These are phyloP conservation scores for Melanotaenia pygmaea DNA, from an alignment of 2,797 vertebrate genomes.

Conservation along the genomic window DNA sequence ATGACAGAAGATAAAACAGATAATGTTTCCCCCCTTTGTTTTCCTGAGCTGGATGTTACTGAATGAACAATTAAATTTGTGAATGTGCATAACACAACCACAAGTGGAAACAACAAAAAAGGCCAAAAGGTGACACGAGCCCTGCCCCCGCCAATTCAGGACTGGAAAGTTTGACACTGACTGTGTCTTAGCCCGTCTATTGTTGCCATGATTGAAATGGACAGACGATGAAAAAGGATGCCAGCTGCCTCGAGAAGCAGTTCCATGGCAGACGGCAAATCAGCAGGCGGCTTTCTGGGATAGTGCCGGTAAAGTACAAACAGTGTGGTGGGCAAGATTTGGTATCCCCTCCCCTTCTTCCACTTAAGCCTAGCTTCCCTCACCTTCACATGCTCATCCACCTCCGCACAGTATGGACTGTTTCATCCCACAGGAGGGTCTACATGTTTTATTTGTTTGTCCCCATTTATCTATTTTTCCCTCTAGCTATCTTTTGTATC, in stretches of 20 bases:
- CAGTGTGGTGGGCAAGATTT: constrained; percentile 64
- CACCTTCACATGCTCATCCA: constrained; percentile 70
- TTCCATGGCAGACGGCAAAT: constrained; percentile 82
- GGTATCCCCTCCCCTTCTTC: constrained; percentile 41
- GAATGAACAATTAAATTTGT: not conserved
- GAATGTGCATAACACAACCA: not conserved
- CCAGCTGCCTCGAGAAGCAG: constrained; percentile 71
- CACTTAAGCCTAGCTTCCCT: constrained; percentile 62
- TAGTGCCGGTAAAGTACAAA: constrained; percentile 66
- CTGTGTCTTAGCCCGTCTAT: constrained; percentile 36
- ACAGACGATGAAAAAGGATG: constrained; percentile 30
- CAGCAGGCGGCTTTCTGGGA: constrained; percentile 77
- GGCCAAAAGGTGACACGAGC: constrained; percentile 42
- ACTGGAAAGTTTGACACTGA: constrained; percentile 42
- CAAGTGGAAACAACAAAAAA: not conserved
- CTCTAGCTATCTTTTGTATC: constrained; percentile 13
- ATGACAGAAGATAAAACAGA: not conserved
- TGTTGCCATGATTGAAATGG: constrained; percentile 56
- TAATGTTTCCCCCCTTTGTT: not conserved
- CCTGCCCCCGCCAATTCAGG: not conserved
- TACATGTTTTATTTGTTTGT: constrained; percentile 29
- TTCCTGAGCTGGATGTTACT: not conserved
- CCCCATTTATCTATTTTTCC: constrained; percentile 22
- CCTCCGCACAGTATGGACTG: constrained; percentile 78
- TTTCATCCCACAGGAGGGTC: constrained; percentile 47